A percentile compares a stretch with the other conserved stretches of the same genome.
phyloP scores from a whole-genome alignment of 2,888 invertebrate genomes.

The Operophtera brumata region DNA sequence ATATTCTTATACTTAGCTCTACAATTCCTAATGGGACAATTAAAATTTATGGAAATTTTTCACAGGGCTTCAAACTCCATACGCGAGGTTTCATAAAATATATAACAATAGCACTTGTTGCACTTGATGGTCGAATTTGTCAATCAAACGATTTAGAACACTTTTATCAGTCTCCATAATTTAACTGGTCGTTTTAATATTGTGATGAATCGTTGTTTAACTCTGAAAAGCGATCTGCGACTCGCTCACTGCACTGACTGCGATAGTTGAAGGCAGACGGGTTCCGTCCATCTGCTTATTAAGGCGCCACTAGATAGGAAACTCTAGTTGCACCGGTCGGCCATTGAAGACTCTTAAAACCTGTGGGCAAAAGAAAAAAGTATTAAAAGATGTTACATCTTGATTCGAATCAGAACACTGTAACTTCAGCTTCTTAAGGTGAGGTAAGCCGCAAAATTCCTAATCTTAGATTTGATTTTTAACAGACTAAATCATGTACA shows the following conservation, averaged over 20 bases:
- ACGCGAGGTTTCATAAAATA: conserved; percentile 55
- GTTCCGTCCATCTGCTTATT: not conserved
- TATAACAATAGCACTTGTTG: conserved; percentile 45
- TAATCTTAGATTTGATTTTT: too few relatives aligned
- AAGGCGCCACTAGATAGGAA: conserved; percentile 10
- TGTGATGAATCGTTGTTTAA: conserved; percentile 49
- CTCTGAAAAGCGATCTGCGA: conserved; percentile 16
- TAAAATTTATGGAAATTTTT: conserved; percentile 29
- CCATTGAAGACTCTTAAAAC: conserved; percentile 20
- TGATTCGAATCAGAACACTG: too few relatives aligned
- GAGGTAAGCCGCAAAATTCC: too few relatives aligned
- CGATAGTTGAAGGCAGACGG: conserved; percentile 2
- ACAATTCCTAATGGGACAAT: conserved; percentile 29
- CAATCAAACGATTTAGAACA: conserved; percentile 53
- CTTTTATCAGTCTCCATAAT: conserved; percentile 50
- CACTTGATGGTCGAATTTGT: conserved; percentile 49
- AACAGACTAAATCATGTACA: too few relatives aligned
- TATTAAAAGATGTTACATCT: not conserved
- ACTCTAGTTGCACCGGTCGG: conserved; percentile 12
- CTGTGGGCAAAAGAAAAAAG: conserved; percentile 28
- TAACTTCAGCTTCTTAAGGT: too few relatives aligned
- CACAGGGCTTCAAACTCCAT: conserved; percentile 29
- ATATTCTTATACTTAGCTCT: conserved; percentile 30
- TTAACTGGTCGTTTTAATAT: conserved; percentile 45
- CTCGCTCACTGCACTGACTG: conserved; percentile 7